Evolutionary conservation across 2,797 vertebrate genomes (phyloP).

Genomic region (Artibeus lituratus): DNA sequence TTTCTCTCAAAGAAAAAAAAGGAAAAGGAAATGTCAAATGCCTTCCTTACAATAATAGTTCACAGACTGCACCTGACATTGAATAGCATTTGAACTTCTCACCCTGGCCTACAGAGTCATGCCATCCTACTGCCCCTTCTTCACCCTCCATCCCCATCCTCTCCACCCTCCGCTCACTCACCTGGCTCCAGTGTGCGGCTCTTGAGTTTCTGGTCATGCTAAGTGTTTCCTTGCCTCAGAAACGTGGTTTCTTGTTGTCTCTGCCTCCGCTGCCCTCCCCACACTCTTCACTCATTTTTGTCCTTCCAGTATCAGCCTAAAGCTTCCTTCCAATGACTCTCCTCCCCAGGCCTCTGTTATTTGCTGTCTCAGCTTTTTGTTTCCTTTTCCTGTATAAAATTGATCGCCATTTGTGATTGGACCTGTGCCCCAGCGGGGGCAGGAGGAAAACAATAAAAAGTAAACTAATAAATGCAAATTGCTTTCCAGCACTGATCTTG

Average conservation of each 20-base stretch:
- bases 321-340: neutral
- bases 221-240: neutral
- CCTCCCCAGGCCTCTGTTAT: neutral
- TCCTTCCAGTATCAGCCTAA: neutral
- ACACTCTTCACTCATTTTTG: neutral
- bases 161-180: neutral
- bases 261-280: neutral
- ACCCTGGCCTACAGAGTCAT: neutral
- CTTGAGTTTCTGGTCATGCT: neutral
- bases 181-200: neutral
- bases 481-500: neutral
- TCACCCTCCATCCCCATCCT: neutral
- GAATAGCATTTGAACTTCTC: neutral
- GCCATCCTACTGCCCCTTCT: neutral
- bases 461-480: neutral
- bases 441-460: neutral
- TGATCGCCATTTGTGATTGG: neutral
- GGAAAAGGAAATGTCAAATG: neutral
- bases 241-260: neutral
- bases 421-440: neutral
- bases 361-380: neutral
- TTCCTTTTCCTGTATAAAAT: neutral
- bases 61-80: neutral
- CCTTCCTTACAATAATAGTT: neutral
- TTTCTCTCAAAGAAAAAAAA: too few relatives aligned